Percentiles rank a stretch among this genome's conserved stretches.
Conservation (phyloP, 2,113 vertebrate species). For the Carassius auratus region DNA sequence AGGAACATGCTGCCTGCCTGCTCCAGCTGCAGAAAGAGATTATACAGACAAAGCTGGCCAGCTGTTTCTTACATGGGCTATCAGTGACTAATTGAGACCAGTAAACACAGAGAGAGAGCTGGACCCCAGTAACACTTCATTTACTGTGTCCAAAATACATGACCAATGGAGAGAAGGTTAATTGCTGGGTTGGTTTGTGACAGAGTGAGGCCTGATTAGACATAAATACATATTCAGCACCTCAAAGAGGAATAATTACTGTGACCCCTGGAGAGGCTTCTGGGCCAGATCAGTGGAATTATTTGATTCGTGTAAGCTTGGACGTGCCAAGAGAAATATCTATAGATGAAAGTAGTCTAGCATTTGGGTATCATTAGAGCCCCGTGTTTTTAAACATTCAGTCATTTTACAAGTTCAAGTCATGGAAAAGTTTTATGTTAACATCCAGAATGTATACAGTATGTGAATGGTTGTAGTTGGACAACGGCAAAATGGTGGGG, state of each 20-base stretch:
- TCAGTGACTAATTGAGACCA: slow-evolving; percentile 79
- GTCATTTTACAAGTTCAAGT: slow-evolving; percentile 20
- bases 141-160: slow-evolving; percentile 72
- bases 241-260: slow-evolving; percentile 49
- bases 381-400: neutral
- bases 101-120: slow-evolving; percentile 67
- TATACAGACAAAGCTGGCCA: slow-evolving; percentile 78
- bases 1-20: slow-evolving; percentile 75
- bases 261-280: slow-evolving; percentile 40
- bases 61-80: slow-evolving; percentile 78
- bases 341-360: slow-evolving; percentile 31
- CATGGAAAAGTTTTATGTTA: neutral
- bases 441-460: neutral
- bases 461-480: neutral
- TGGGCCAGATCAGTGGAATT: slow-evolving; percentile 38
- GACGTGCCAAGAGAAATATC: slow-evolving; percentile 6
- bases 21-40: slow-evolving; percentile 80
- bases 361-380: slow-evolving; percentile 13
- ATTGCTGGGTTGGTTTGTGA: slow-evolving; percentile 65
- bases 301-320: slow-evolving; percentile 43
- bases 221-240: slow-evolving; percentile 53
- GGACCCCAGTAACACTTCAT: slow-evolving; percentile 57
- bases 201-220: slow-evolving; percentile 51
- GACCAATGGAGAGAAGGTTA: slow-evolving; percentile 74
- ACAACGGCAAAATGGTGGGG: neutral